Conservation (phyloP, 2,888 invertebrate species). For the Notodonta ziczac region DNA sequence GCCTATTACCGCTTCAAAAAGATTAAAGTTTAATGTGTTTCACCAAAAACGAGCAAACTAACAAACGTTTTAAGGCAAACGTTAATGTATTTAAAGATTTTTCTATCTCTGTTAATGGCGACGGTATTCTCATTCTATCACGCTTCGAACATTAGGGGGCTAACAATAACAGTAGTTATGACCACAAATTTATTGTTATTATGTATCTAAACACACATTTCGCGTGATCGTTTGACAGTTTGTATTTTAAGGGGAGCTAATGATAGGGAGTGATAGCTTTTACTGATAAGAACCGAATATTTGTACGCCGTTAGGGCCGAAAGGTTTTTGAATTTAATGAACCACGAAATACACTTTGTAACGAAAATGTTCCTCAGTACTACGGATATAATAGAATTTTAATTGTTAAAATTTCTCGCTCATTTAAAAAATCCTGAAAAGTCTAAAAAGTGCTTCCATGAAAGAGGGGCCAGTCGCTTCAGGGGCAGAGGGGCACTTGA, state of each 20-base stretch:
- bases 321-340: too few relatives aligned
- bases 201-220: constrained; percentile 61
- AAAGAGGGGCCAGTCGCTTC: constrained; percentile 18
- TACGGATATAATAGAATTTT: constrained; percentile 35
- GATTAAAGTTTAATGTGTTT: constrained; percentile 10
- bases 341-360: too few relatives aligned
- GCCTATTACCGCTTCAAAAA: too few relatives aligned
- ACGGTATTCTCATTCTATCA: constrained; percentile 63
- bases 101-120: constrained; percentile 43
- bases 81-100: constrained; percentile 34
- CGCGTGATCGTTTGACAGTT: constrained; percentile 47
- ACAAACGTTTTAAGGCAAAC: constrained; percentile 16
- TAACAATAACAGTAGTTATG: constrained; percentile 67
- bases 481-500: constrained; percentile 36
- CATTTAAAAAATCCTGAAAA: constrained; percentile 28
- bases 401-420: constrained; percentile 40
- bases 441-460: constrained; percentile 24
- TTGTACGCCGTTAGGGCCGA: too few relatives aligned
- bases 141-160: constrained; percentile 66
- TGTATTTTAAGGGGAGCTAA: constrained; percentile 26
- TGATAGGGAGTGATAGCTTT: not conserved
- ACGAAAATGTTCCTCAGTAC: not conserved
- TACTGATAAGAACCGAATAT: not conserved
- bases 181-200: constrained; percentile 70
- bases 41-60: constrained; percentile 15